A percentile compares a stretch with the other conserved stretches of the same genome.
phyloP scores from a whole-genome alignment of 2,888 invertebrate genomes.

The Drosophila greeni region DNA sequence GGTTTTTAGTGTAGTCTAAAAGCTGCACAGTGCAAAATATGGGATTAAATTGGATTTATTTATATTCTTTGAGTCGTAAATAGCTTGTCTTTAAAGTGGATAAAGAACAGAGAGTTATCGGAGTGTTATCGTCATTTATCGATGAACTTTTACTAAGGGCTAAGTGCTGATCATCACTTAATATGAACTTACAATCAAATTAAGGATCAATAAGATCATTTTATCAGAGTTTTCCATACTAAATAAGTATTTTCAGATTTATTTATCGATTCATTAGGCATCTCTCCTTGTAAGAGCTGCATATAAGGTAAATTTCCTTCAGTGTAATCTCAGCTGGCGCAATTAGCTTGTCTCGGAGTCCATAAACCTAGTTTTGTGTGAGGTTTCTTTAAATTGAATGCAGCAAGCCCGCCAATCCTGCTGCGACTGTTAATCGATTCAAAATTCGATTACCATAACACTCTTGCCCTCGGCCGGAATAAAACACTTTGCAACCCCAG shows the following conservation, averaged over 20 bases:
- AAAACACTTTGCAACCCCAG: conserved; percentile 57
- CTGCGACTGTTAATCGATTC: conserved; percentile 61
- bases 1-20: conserved; percentile 8
- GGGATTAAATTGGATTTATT: not conserved
- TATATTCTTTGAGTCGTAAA: no score
- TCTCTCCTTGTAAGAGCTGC: not conserved
- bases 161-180: rapidly evolving
- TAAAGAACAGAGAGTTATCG: not conserved
- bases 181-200: not conserved
- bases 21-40: not conserved
- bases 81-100: not conserved
- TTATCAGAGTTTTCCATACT: not conserved
- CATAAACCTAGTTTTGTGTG: not conserved
- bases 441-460: conserved; percentile 65
- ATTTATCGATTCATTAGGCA: not conserved
- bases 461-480: conserved; percentile 46
- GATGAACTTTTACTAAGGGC: not conserved
- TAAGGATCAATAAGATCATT: no score
- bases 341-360: not conserved
- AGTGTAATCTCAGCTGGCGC: not conserved
- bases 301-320: not conserved
- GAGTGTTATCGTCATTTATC: not conserved
- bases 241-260: not conserved
- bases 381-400: not conserved
- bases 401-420: conserved; percentile 3